Conservation (phyloP, 2,113 vertebrate species). For the Pygoscelis adeliae region DNA sequence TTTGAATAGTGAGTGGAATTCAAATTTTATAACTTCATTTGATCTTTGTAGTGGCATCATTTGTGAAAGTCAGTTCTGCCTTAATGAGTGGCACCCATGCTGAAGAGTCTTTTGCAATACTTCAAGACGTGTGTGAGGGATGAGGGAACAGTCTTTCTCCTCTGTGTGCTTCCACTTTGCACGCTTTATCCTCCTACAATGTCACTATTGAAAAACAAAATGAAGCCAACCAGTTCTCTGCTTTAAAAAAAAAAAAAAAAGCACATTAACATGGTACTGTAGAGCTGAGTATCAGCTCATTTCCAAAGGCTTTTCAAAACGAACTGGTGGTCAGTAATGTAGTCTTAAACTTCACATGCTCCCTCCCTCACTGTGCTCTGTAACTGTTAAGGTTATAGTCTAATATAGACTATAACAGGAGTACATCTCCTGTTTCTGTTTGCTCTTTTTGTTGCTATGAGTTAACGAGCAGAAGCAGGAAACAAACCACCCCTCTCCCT, state of each 20-base stretch:
- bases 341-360: not conserved
- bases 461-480: constrained; percentile 28
- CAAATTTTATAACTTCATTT: not conserved
- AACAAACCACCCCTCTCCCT: not conserved
- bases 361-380: not conserved
- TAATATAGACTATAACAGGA: not conserved
- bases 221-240: not conserved
- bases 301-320: not conserved
- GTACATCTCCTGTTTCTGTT: not conserved
- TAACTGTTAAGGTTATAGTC: not conserved
- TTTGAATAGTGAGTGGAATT: constrained; percentile 51
- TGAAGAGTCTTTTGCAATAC: not conserved
- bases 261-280: not conserved
- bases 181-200: not conserved
- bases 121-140: not conserved
- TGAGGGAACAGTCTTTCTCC: not conserved
- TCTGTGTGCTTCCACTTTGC: not conserved
- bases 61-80: not conserved
- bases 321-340: not conserved
- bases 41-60: not conserved
- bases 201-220: not conserved
- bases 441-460: constrained; percentile 41
- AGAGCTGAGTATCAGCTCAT: not conserved
- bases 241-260: not conserved
- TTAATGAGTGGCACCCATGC: not conserved